Conservation (phyloP, 2,797 vertebrate genomes). For the Babyrousa celebensis region DNA sequence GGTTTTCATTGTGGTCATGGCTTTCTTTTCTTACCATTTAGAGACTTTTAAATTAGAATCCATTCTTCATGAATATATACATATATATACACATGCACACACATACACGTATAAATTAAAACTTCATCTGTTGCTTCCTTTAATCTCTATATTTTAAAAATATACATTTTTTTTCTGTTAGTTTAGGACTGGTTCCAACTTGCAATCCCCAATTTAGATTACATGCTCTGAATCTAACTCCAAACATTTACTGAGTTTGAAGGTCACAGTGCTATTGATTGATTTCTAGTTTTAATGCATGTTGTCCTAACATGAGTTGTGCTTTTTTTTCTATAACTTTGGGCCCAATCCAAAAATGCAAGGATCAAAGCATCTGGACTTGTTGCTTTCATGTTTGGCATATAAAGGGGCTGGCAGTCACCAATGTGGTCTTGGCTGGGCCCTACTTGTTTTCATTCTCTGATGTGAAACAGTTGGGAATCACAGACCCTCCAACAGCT, state of each 20-base stretch:
- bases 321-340: conserved; percentile 90
- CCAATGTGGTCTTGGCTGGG: conserved; percentile 94
- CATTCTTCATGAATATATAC: conserved; percentile 78
- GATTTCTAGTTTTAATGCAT: conserved; percentile 94
- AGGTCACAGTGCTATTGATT: conserved; percentile 94
- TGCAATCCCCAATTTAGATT: conserved; percentile 93
- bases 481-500: conserved; percentile 92
- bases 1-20: conserved; percentile 17
- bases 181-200: conserved; percentile 92
- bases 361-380: conserved; percentile 94
- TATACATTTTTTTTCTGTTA: conserved; percentile 89
- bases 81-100: not conserved
- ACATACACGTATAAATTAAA: conserved; percentile 88
- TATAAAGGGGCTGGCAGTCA: conserved; percentile 94
- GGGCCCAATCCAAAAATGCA: conserved; percentile 93
- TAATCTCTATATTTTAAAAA: conserved; percentile 90
- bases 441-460: conserved; percentile 93
- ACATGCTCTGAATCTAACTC: conserved; percentile 92
- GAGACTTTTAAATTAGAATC: conserved; percentile 81
- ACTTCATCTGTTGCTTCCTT: conserved; percentile 91
- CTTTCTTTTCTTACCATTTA: conserved; percentile 72
- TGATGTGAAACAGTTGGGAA: conserved; percentile 95
- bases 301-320: conserved; percentile 93
- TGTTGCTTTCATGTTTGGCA: conserved; percentile 95
- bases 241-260: conserved; percentile 93